phyloP scores from a whole-genome alignment of 92 coral and sea anemone species.

The Zoanthus solanderi region DNA sequence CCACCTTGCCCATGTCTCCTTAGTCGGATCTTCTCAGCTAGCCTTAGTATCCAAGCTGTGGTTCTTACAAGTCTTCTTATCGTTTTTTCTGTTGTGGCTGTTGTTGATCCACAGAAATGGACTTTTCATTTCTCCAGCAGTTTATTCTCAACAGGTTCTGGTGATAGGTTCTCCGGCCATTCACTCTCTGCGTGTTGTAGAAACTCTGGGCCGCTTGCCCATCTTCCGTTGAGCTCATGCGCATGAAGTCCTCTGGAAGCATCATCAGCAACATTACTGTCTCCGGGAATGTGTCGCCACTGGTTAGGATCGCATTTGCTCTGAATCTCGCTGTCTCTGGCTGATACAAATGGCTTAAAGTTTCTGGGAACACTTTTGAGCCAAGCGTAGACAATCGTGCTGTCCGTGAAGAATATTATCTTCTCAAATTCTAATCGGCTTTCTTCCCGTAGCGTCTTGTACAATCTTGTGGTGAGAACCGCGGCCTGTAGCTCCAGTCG shows the following conservation, averaged over 20 bases:
- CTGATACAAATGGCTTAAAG: conserved; percentile 66
- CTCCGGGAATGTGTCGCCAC: conserved; percentile 70
- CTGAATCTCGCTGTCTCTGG: conserved; percentile 71
- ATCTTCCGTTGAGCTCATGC: conserved; percentile 49
- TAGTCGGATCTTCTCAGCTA: conserved; percentile 27
- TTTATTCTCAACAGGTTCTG: neutral
- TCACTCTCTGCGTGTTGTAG: conserved; percentile 48
- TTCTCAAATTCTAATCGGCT: conserved; percentile 44
- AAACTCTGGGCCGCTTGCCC: conserved; percentile 65
- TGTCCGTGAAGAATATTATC: conserved; percentile 58
- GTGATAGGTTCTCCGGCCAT: conserved; percentile 48
- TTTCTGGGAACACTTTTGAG: conserved; percentile 50
- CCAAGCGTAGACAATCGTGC: conserved; percentile 64
- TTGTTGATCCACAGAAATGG: neutral
- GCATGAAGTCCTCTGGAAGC: conserved; percentile 65
- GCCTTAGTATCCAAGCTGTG: conserved; percentile 26
- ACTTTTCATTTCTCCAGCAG: neutral
- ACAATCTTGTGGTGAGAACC: conserved; percentile 39
- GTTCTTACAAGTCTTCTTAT: conserved; percentile 53
- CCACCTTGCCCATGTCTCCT: neutral
- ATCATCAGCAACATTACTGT: conserved; percentile 69
- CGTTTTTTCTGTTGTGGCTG: neutral
- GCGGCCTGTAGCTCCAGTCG: conserved; percentile 65
- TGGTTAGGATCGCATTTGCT: conserved; percentile 63
- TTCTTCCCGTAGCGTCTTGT: conserved; percentile 56